Base-by-base conservation (phyloP, 2,888 invertebrate genomes). In the Morpho deidamia region DNA sequence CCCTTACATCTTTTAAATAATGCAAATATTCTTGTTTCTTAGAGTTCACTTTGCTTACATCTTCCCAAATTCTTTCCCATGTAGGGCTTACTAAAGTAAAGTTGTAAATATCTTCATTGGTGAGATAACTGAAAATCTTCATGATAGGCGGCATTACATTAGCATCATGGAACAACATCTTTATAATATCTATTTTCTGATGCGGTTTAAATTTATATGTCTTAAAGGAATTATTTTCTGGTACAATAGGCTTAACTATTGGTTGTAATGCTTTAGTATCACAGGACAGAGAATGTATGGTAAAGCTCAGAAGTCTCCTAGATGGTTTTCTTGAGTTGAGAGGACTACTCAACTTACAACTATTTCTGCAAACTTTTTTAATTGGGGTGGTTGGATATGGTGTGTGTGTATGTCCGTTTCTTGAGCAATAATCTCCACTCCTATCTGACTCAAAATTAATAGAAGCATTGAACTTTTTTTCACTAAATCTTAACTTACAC, bases 331-430 rank as follows among this genome's bases (percentile, higher is more conserved):
- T 75, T 47, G 61, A 43, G 40, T 59, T 64, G 34, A 78, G 75
- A 1, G 83, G 80, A 53, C 78, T 68, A 48, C 60, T 81, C 51
- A 73, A 63, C 53, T 72, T 80, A 63, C 84, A 83, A 62, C 75
- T 81, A 55, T 68, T 72, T 62, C 63, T 72, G 48, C 77, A 78
- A 8, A 65, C 62, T 63, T 72, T 80, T 62, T 89, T 89, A 23
- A 87, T 71, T 56, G 88, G 88, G 64, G 88, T 89, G 43, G 81
- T 75, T 55, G 88, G 88, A 61, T 82, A 83, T 42, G 76, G 54
- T 34, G 63, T 39, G 40, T 53, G 59, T 37, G 54, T 53, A 43
- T 55, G 53, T 43, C 55, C 55, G 50, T 57, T 61, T 43, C 14
- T 49, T 42, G 49, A 46, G 14, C 39, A 47, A 32, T 47, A 40